Percentiles rank a stretch among this genome's conserved stretches.
Evolutionary conservation across 2,797 vertebrate species (phyloP).

Genomic region (Cyclura pinguis): DNA sequence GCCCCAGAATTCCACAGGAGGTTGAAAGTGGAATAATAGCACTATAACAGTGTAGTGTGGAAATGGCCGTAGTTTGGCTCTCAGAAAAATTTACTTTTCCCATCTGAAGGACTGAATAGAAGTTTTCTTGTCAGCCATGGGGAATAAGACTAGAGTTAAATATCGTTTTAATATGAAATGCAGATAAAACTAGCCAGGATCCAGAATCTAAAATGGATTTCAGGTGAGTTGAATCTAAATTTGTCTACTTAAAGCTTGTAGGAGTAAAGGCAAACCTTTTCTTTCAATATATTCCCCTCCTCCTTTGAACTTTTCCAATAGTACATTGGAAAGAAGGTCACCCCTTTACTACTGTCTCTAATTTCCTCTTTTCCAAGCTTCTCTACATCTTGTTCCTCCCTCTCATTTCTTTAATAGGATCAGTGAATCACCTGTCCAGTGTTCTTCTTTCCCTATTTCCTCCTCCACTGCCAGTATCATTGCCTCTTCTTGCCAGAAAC

Average conservation of each 20-base stretch:
- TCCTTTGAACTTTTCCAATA: background rate
- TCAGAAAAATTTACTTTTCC: background rate
- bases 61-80: background rate
- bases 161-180: background rate
- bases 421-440: background rate
- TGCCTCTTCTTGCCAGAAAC: background rate
- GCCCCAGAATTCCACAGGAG: no score
- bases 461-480: background rate
- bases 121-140: background rate
- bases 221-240: background rate
- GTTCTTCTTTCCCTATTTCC: no score
- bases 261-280: background rate
- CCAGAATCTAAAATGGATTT: background rate
- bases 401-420: background rate
- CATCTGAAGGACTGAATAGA: background rate
- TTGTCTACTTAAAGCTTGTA: background rate
- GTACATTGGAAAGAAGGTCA: background rate
- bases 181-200: background rate
- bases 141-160: background rate
- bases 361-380: background rate
- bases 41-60: no score
- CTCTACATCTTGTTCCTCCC: background rate
- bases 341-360: background rate
- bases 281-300: background rate
- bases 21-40: no score